Evolutionary conservation across 2,113 vertebrate genomes (phyloP), one percentile per base, ranked within the genome.

Genomic region (Neodontobutis hainanensis): DNA sequence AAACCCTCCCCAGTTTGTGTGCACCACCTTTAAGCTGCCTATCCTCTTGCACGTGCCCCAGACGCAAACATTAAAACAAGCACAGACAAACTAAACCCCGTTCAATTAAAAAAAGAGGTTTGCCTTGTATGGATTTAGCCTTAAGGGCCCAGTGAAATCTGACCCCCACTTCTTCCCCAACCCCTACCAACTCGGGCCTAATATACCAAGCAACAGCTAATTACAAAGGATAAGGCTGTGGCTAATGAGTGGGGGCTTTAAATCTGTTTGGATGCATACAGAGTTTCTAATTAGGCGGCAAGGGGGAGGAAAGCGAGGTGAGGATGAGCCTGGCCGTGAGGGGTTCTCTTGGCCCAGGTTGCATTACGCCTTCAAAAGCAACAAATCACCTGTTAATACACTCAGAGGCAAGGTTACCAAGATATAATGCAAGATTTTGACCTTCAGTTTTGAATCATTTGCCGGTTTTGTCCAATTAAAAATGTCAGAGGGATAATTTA

Each of bases 271-370:
- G 72, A 61, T 80, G 78, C 53, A 63, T 82, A 76, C 58, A 27
- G 27, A 42, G 70, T 52, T 78, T 84, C 81, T 88, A 89, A 86
- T 91, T 80, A 83, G 78, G 61, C 15, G 11, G 66, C 5, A 15
- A 46, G 36, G 12, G 60, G 32, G 15, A 34, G 16, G 50, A 27
- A 73, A 10, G 46, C 4, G 15, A 68, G 48, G 46, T 35, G 46
- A 10, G 45, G 49, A 65, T 57, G 55, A 57, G 35, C 8, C 19
- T 43, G 66, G 49, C 46, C 77, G 40, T n/a, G 34, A 53, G 68
- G 80, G 10, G 6, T 40, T 61, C 19, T 65, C 40, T 66, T 40
- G 45, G 55, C 49, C 56, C 12, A 38, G 35, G 60, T 64, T 36
- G 65, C 51, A 57, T 65, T 43, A 32, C 11, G 65, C 27, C 65